Evolutionary conservation across 2,888 invertebrate species (phyloP).

Genomic region (Hypomecis punctinalis): DNA sequence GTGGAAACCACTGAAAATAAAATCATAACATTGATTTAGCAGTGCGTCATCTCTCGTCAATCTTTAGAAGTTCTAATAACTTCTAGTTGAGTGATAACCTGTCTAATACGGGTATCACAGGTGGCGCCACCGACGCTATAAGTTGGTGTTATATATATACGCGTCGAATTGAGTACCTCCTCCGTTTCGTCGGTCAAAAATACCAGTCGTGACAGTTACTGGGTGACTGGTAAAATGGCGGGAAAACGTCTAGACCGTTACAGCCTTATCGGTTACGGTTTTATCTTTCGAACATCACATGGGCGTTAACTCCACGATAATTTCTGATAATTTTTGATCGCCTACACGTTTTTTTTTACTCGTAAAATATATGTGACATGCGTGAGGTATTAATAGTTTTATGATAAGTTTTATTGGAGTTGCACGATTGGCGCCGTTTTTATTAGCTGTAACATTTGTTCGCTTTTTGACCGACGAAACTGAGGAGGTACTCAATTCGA

Average conservation of each 20-base stretch:
- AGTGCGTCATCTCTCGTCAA: too few relatives aligned
- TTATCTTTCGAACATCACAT: constrained; percentile 66
- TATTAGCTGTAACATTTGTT: background rate
- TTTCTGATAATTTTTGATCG: constrained; percentile 58
- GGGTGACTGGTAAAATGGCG: constrained; percentile 71
- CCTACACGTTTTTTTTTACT: constrained; percentile 50
- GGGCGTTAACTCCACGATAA: constrained; percentile 62
- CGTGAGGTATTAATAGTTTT: constrained; percentile 33
- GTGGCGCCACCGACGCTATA: too few relatives aligned
- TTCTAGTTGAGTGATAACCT: too few relatives aligned
- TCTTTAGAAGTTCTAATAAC: too few relatives aligned
- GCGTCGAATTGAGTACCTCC: too few relatives aligned
- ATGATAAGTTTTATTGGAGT: constrained; percentile 31
- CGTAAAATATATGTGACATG: constrained; percentile 39
- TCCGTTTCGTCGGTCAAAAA: too few relatives aligned
- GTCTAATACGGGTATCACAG: too few relatives aligned
- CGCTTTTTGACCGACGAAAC: too few relatives aligned
- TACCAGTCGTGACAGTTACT: too few relatives aligned
- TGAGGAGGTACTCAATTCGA: background rate
- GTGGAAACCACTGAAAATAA: too few relatives aligned
- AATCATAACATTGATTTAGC: too few relatives aligned
- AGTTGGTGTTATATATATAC: too few relatives aligned
- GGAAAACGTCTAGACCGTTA: constrained; percentile 65
- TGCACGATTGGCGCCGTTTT: constrained; percentile 21
- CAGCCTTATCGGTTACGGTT: constrained; percentile 63